These are phyloP conservation scores for Brenthis ino DNA, from an alignment of 2,888 invertebrate genomes.

Conservation along the genomic window DNA sequence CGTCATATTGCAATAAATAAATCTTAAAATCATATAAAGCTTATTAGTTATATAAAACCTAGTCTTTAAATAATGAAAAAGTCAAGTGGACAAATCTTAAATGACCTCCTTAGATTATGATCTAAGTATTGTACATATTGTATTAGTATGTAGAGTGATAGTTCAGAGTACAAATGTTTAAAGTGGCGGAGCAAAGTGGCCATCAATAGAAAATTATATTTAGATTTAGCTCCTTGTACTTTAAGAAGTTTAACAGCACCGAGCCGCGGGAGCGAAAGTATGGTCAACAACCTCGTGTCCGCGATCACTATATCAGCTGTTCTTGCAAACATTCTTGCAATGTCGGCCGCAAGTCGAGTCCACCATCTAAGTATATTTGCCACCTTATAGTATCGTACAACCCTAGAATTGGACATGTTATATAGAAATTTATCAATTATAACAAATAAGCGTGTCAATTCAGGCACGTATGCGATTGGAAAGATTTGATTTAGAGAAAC, in stretches of 20 bases:
- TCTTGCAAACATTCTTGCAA: conserved; percentile 52
- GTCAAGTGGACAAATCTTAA: too few relatives aligned
- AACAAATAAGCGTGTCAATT: conserved; percentile 37
- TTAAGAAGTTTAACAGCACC: conserved; percentile 64
- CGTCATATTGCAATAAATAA: too few relatives aligned
- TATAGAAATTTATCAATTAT: conserved; percentile 23
- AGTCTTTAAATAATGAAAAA: too few relatives aligned
- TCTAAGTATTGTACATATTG: too few relatives aligned
- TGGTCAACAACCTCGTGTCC: conserved; percentile 72
- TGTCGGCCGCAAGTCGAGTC: neutral
- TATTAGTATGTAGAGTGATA: too few relatives aligned
- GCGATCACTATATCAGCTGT: conserved; percentile 75
- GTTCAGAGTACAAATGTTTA: too few relatives aligned
- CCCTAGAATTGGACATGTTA: neutral
- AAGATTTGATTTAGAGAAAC: conserved; percentile 56
- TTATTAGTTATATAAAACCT: too few relatives aligned
- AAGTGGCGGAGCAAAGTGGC: too few relatives aligned
- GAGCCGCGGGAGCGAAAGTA: conserved; percentile 78
- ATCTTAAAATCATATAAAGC: too few relatives aligned
- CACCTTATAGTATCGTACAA: neutral
- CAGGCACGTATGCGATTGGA: conserved; percentile 51
- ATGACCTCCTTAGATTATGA: too few relatives aligned
- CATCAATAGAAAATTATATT: too few relatives aligned
- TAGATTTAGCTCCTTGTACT: conserved; percentile 34
- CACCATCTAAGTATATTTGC: neutral